These are phyloP conservation scores for Tortrix viridana DNA, from an alignment of 2,888 invertebrate species.

Conservation along the genomic window DNA sequence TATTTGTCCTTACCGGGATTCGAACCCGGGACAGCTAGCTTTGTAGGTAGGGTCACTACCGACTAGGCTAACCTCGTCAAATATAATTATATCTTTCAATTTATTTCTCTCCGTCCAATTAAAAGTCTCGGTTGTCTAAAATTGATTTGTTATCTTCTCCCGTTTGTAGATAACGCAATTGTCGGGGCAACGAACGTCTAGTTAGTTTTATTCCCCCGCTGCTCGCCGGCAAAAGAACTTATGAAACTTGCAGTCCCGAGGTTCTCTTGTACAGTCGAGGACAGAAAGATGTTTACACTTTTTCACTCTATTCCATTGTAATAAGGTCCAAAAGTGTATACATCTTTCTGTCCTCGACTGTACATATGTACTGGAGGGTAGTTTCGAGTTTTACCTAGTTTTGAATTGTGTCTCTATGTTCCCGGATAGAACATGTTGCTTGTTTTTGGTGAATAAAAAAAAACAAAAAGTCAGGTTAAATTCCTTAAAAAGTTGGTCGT, in stretches of 20 bases:
- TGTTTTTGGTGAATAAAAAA: neutral
- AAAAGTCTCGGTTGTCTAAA: constrained; percentile 56
- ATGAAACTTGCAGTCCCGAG: constrained; percentile 38
- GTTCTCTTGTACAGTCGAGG: constrained; percentile 33
- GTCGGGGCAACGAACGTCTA: constrained; percentile 57
- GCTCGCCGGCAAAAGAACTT: constrained; percentile 28
- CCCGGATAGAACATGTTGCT: neutral
- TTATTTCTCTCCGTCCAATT: constrained; percentile 53
- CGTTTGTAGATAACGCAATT: constrained; percentile 63
- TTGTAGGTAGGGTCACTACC: no score
- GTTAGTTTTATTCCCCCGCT: constrained; percentile 46
- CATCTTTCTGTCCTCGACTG: no score
- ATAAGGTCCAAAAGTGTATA: no score
- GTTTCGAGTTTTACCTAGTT: constrained; percentile 35
- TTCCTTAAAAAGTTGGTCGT: no score
- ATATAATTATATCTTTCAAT: constrained; percentile 59
- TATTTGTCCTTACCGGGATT: no score
- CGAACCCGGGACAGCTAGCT: no score
- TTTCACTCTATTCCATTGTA: no score
- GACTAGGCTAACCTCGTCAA: no score
- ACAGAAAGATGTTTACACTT: no score
- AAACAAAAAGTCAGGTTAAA: neutral
- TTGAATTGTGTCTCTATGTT: constrained; percentile 24
- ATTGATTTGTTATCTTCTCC: constrained; percentile 64
- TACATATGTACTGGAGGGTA: constrained; percentile 29